Conservation (phyloP, 2,797 vertebrate species). For the Eulemur albifrons region DNA sequence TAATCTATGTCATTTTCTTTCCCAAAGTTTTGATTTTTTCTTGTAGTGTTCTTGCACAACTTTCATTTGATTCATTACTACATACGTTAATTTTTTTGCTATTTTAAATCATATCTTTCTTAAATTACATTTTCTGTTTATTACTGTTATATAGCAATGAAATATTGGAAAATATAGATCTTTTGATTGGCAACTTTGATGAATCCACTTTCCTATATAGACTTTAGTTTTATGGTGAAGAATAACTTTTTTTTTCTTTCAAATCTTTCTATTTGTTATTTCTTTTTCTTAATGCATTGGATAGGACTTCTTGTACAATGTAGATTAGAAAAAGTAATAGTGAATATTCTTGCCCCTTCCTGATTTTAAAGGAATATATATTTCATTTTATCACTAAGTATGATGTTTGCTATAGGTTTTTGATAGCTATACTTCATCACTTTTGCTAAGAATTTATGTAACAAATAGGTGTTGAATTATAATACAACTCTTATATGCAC, state of each 20-base stretch:
- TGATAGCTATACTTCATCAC: not conserved
- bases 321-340: not conserved
- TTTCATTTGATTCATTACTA: not conserved
- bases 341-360: not conserved
- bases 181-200: not conserved
- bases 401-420: not conserved
- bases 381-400: not conserved
- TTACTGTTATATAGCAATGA: not conserved
- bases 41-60: not conserved
- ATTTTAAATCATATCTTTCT: not conserved
- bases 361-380: not conserved
- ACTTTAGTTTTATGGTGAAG: not conserved
- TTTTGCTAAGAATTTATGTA: not conserved
- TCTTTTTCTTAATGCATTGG: not conserved
- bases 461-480: not conserved
- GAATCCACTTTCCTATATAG: not conserved
- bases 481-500: not conserved
- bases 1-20: not conserved
- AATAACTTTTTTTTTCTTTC: not conserved
- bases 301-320: not conserved
- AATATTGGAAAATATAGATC: not conserved
- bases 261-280: not conserved
- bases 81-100: not conserved
- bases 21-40: not conserved
- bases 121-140: constrained; percentile 1